Base-by-base conservation (phyloP, 2,888 invertebrate species). In the Agriotes lineatus region DNA sequence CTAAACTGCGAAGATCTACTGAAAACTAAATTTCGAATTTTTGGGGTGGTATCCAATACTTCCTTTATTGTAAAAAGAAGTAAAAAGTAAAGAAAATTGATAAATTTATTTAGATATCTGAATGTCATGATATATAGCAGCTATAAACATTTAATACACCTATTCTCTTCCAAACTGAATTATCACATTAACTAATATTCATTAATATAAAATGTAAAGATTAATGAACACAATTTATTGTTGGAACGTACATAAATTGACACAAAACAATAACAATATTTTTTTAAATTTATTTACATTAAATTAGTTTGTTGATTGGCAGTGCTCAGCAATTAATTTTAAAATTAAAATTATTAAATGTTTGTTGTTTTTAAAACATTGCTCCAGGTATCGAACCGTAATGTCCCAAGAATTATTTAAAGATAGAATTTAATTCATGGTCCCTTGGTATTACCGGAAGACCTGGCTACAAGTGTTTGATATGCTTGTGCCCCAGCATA, bases 381-480 rank as follows among this genome's bases (percentile, higher is more conserved):
- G 2, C 6, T 37, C 1, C 9, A 30, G 30, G 35, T 9, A 35
- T 35, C 6, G 12, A 37, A 12, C n/a, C n/a, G n/a, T 35, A 9
- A 9, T 10, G 14, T 37, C 14, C 14, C 14, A n/a, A 37, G 6
- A 37, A 10, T 35, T n/a, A 35, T 35, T 35, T 10, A 35, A 12
- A 12, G 12, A 37, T 12, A 12, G 37, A n/a, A 3, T 12, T 1
- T 37, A 22, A 33, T 72, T 77, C n/a, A 80, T 22, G 89, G 89
- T 64, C 91, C 91, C 76, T 91, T 91, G 60, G 85, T 85, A 62
- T 87, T 88, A 42, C 88, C 89, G 37, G 82, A 84, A 56, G 80
- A 79, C 81, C 85, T 10, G 80, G 85, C 71, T 80, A 85, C 70
- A 82, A 88, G 87, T n/a, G 86, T 84, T 74, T 88, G 86, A 77